Conservation (phyloP, 2,113 vertebrate genomes). For the Corythornis cristatus region DNA sequence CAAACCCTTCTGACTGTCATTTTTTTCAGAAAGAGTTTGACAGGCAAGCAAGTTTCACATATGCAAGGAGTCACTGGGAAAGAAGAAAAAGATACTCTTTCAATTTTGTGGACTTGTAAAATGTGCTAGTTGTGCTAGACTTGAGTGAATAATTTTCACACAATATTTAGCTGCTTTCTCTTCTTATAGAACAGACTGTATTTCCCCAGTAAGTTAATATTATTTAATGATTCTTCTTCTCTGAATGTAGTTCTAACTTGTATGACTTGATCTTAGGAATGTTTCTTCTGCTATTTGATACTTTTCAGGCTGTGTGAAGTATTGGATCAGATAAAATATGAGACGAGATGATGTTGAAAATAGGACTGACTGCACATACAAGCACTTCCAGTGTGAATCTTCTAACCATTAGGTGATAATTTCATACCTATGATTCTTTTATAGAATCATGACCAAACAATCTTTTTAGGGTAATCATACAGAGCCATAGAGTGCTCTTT, state of each 20-base stretch:
- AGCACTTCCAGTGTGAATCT: not conserved
- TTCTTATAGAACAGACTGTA: not conserved
- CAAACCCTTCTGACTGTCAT: not conserved
- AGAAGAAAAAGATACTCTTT: not conserved
- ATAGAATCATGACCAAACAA: not conserved
- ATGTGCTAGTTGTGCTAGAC: not conserved
- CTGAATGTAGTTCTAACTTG: not conserved
- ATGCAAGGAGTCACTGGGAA: not conserved
- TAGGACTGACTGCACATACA: not conserved
- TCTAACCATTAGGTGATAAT: not conserved
- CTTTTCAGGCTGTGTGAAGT: not conserved
- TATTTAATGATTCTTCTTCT: not conserved
- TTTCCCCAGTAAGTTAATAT: not conserved
- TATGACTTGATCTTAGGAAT: not conserved
- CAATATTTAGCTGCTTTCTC: not conserved
- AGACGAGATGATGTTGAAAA: not conserved
- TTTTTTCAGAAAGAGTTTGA: not conserved
- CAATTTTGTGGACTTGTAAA: not conserved
- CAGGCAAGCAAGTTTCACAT: not conserved
- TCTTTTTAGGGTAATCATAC: not conserved
- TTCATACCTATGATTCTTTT: not conserved
- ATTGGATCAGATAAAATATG: not conserved
- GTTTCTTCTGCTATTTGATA: not conserved
- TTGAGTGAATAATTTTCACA: not conserved
- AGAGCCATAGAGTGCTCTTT: rapidly evolving